phyloP scores from a whole-genome alignment of 2,797 vertebrate species.

The Mus caroli region DNA sequence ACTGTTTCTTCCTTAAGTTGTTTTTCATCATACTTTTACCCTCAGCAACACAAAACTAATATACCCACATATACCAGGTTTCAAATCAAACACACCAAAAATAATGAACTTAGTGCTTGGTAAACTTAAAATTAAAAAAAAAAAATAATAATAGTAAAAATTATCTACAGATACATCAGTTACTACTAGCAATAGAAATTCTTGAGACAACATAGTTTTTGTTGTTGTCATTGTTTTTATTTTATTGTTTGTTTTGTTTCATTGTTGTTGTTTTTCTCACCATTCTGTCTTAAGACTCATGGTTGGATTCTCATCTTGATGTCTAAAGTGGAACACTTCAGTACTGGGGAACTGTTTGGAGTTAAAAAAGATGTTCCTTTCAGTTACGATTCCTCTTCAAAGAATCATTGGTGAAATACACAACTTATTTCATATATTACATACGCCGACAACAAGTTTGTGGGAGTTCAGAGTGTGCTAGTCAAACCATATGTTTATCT shows the following conservation, averaged over 20 bases:
- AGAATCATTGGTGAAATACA: not conserved
- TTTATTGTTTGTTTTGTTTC: not conserved
- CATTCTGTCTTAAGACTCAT: not conserved
- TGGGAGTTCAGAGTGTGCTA: not conserved
- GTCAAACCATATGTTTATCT: not conserved
- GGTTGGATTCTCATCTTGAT: not conserved
- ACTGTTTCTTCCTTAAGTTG: not conserved
- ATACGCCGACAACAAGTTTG: not conserved
- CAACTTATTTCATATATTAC: not conserved
- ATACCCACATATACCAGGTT: not conserved
- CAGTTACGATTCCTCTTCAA: not conserved
- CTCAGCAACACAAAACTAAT: not conserved
- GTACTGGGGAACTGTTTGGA: not conserved
- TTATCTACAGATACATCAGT: not conserved
- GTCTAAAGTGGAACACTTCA: not conserved
- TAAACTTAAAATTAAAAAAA: not conserved
- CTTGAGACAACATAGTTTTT: not conserved
- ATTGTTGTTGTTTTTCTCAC: not conserved
- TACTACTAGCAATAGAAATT: not conserved
- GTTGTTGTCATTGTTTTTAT: too few species aligned
- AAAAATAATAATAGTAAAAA: not conserved
- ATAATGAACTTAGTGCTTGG: not conserved
- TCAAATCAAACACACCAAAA: not conserved
- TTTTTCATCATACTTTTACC: not conserved
- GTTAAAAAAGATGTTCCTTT: not conserved